phyloP scores from a whole-genome alignment of 1,140 invertebrate species.

The Nasonia vitripennis region DNA sequence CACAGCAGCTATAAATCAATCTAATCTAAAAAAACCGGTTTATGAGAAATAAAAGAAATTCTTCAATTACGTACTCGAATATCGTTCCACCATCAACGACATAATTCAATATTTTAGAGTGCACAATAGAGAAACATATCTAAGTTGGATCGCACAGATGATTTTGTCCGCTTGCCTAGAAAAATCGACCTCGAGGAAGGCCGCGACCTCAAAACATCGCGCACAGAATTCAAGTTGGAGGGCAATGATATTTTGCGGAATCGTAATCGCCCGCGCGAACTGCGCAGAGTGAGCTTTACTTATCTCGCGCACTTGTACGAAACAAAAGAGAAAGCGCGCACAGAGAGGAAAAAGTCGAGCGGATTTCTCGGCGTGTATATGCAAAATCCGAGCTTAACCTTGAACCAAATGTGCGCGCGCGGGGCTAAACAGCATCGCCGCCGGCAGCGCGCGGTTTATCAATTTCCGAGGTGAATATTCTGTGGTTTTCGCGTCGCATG shows the following conservation, averaged over 20 bases:
- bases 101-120: not conserved
- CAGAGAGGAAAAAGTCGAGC: not conserved
- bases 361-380: not conserved
- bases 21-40: not conserved
- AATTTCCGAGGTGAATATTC: too few relatives aligned
- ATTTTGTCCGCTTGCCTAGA: not conserved
- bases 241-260: not conserved
- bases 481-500: not conserved
- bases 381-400: conserved; percentile 13
- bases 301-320: not conserved
- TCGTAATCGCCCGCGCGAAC: not conserved
- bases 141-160: not conserved
- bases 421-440: not conserved
- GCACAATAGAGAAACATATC: too few relatives aligned
- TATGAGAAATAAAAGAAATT: not conserved
- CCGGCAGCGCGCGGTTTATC: not conserved
- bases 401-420: conserved; percentile 21
- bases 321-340: not conserved
- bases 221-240: not conserved
- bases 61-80: not conserved
- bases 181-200: not conserved
- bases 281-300: not conserved
- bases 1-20: not conserved
- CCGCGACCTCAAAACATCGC: not conserved
- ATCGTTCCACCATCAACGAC: not conserved